These are phyloP conservation scores for Apogon hyalosoma DNA, from an alignment of 2,797 vertebrate species.

Conservation along the genomic window DNA sequence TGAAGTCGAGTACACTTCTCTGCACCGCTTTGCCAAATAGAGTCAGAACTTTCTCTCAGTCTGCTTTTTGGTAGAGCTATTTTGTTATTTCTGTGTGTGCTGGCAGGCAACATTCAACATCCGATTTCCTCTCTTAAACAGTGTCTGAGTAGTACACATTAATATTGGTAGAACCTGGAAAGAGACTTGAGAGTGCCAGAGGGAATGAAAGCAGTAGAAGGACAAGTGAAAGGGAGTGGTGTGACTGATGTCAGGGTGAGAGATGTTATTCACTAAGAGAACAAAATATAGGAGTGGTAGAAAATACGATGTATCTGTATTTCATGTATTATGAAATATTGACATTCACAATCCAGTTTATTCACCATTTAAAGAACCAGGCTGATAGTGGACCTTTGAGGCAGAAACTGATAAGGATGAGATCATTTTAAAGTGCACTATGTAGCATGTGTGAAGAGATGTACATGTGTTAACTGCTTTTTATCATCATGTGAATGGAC, in stretches of 20 bases:
- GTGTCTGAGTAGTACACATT: constrained; percentile 38
- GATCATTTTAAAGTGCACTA: too few relatives aligned
- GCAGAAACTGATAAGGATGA: not conserved
- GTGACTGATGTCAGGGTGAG: constrained; percentile 23
- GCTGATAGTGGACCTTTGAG: not conserved
- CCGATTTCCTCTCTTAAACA: constrained; percentile 60
- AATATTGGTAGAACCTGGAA: constrained; percentile 45
- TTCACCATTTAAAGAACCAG: constrained; percentile 3
- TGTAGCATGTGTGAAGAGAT: too few relatives aligned
- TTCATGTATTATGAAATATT: constrained; percentile 22
- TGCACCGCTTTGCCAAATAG: constrained; percentile 51
- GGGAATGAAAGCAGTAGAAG: constrained; percentile 7
- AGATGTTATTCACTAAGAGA: constrained; percentile 18
- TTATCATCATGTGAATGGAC: too few relatives aligned
- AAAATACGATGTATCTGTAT: constrained; percentile 10
- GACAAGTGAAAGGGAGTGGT: constrained; percentile 32
- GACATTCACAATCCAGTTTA: constrained; percentile 39
- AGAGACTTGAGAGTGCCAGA: constrained; percentile 23
- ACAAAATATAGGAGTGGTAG: constrained; percentile 2
- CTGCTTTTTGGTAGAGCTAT: constrained; percentile 47
- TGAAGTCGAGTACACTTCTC: constrained; percentile 56
- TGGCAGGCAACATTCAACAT: constrained; percentile 48
- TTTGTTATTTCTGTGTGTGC: constrained; percentile 54
- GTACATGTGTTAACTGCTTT: too few relatives aligned
- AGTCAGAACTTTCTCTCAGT: constrained; percentile 26